Evolutionary conservation across 2,113 vertebrate species (phyloP).

Genomic region (Zootoca vivipara): DNA sequence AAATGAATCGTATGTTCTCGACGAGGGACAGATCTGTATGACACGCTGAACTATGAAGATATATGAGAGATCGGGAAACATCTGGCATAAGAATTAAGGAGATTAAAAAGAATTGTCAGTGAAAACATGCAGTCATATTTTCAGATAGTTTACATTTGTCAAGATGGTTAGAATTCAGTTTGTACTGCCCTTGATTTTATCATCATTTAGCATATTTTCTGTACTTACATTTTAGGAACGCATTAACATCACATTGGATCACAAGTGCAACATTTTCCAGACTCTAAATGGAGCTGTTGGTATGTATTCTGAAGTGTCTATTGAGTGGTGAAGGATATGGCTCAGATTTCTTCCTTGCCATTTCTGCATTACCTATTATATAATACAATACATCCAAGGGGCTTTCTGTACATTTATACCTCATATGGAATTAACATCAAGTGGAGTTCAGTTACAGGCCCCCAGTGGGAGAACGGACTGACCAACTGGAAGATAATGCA

Average conservation of each 20-base stretch:
- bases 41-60: neutral
- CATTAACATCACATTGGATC: constrained; percentile 94
- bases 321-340: neutral
- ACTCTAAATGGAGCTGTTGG: constrained; percentile 93
- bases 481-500: neutral
- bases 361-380: neutral
- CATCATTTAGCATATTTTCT: constrained; percentile 24
- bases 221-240: constrained; percentile 78
- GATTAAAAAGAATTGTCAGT: neutral
- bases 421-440: neutral
- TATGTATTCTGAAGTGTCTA: constrained; percentile 69
- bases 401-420: neutral
- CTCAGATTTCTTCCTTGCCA: neutral
- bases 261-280: constrained; percentile 96
- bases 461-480: neutral
- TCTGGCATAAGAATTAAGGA: neutral
- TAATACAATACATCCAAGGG: neutral
- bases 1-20: neutral
- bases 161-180: neutral
- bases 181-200: constrained; percentile 4
- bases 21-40: neutral
- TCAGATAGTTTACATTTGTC: neutral
- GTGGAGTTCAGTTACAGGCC: neutral
- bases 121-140: accelerated
- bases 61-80: constrained; percentile 1